These are phyloP conservation scores for Ciconia maguari DNA, from an alignment of 2,113 vertebrate species.

Conservation along the genomic window DNA sequence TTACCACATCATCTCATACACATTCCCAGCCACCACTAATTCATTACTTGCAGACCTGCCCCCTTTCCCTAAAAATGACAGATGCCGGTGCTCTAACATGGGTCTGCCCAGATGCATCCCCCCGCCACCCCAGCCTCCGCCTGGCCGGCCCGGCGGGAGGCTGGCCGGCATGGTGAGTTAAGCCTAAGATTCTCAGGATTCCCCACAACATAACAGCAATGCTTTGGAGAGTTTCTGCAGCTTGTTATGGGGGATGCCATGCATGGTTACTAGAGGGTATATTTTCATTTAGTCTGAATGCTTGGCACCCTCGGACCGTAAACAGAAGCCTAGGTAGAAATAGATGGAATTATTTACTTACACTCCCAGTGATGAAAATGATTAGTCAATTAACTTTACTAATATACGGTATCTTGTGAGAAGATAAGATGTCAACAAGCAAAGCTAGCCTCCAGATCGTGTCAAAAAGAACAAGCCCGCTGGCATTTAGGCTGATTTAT, in stretches of 20 bases:
- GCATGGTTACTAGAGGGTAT: slow-evolving; percentile 85
- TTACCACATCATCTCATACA: background rate
- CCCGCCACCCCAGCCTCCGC: background rate
- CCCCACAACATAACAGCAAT: slow-evolving; percentile 88
- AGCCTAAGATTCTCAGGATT: slow-evolving; percentile 92
- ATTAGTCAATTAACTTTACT: slow-evolving; percentile 86
- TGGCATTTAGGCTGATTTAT: slow-evolving; percentile 41
- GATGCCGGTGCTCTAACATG: background rate
- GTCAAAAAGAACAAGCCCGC: background rate
- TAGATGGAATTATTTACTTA: slow-evolving; percentile 80
- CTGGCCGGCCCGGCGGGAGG: slow-evolving; percentile 63
- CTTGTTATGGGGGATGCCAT: slow-evolving; percentile 94
- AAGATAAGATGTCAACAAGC: slow-evolving; percentile 50
- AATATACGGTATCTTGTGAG: slow-evolving; percentile 65
- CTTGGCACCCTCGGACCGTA: slow-evolving; percentile 86
- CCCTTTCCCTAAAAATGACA: slow-evolving; percentile 61
- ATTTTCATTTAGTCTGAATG: slow-evolving; percentile 96
- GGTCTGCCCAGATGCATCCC: slow-evolving; percentile 27
- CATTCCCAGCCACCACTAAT: slow-evolving; percentile 15
- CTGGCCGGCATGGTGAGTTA: slow-evolving; percentile 70
- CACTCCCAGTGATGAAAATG: slow-evolving; percentile 82
- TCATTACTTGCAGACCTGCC: slow-evolving; percentile 40
- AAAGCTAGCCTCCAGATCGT: background rate
- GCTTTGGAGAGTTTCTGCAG: slow-evolving; percentile 87
- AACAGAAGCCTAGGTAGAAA: slow-evolving; percentile 90